A percentile compares a stretch with the other conserved stretches of the same genome.
Evolutionary conservation across 2,888 invertebrate genomes (phyloP).

Genomic region (Griposia aprilina): DNA sequence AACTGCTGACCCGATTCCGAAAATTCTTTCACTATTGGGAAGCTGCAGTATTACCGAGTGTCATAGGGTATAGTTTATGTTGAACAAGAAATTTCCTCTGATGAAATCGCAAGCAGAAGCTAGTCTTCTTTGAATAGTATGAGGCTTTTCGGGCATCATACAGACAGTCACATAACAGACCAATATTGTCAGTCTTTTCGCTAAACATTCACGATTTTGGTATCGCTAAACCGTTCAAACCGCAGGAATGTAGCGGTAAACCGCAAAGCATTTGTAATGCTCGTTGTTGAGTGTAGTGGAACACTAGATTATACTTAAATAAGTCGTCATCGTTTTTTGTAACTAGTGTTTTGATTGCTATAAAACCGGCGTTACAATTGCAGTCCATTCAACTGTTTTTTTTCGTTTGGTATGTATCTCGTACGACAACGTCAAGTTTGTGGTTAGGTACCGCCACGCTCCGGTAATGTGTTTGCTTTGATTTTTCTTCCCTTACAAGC

Average conservation of each 20-base stretch:
- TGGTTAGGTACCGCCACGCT: too few relatives aligned
- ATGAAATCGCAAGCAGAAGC: too few relatives aligned
- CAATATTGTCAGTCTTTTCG: neutral
- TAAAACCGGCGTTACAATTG: constrained; percentile 6
- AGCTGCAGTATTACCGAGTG: too few relatives aligned
- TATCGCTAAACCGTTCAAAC: neutral
- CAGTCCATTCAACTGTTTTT: constrained; percentile 34
- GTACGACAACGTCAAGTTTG: too few relatives aligned
- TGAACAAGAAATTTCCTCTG: too few relatives aligned
- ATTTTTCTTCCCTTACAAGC: neutral
- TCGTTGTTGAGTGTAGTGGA: neutral
- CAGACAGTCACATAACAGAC: neutral
- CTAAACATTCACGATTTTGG: neutral
- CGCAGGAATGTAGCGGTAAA: constrained; percentile 19
- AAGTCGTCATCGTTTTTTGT: constrained; percentile 12
- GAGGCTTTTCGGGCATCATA: neutral
- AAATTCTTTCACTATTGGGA: too few relatives aligned
- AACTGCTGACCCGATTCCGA: too few relatives aligned
- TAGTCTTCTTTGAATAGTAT: neutral
- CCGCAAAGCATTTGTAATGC: neutral
- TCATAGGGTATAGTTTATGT: too few relatives aligned
- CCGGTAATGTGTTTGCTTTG: neutral
- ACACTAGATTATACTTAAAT: constrained; percentile 11
- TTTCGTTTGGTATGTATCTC: neutral
- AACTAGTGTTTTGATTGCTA: neutral